phyloP scores from a whole-genome alignment of 2,797 vertebrate genomes.

The Epinephelus awoara region DNA sequence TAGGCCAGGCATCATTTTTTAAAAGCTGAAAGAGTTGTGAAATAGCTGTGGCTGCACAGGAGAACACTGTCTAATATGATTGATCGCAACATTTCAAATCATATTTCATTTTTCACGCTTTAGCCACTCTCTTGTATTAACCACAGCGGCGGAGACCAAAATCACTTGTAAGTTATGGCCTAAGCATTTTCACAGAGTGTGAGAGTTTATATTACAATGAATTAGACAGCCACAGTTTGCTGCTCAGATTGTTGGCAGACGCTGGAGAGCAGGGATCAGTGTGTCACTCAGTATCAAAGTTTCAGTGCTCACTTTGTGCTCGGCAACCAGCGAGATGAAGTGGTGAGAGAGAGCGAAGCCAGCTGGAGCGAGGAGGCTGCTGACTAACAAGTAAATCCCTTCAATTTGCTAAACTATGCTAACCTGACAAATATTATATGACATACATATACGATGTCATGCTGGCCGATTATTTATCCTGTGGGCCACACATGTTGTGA shows the following conservation, averaged over 20 bases:
- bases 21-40: conserved; percentile 22
- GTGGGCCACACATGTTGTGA: conserved; percentile 2
- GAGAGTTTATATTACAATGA: conserved; percentile 35
- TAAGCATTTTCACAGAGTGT: conserved; percentile 22
- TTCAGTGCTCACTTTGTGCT: conserved; percentile 16
- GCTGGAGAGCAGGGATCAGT: conserved; percentile 26
- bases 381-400: conserved; percentile 34
- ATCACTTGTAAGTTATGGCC: neutral
- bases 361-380: conserved; percentile 15
- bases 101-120: conserved; percentile 19
- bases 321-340: conserved; percentile 9
- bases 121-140: neutral
- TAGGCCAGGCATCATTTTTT: neutral
- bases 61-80: conserved; percentile 24
- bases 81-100: conserved; percentile 32
- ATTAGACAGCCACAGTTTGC: conserved; percentile 25
- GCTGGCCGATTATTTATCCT: conserved; percentile 9
- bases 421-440: conserved; percentile 19
- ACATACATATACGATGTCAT: conserved; percentile 11
- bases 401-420: conserved; percentile 14
- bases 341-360: conserved; percentile 22
- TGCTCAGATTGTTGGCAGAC: conserved; percentile 34
- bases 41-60: conserved; percentile 18
- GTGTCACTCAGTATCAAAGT: conserved; percentile 35
- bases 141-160: conserved; percentile 1